Percentiles rank a stretch among this genome's conserved stretches.
Conservation (phyloP, 2,113 vertebrate species). For the Lagenorhynchus albirostris region DNA sequence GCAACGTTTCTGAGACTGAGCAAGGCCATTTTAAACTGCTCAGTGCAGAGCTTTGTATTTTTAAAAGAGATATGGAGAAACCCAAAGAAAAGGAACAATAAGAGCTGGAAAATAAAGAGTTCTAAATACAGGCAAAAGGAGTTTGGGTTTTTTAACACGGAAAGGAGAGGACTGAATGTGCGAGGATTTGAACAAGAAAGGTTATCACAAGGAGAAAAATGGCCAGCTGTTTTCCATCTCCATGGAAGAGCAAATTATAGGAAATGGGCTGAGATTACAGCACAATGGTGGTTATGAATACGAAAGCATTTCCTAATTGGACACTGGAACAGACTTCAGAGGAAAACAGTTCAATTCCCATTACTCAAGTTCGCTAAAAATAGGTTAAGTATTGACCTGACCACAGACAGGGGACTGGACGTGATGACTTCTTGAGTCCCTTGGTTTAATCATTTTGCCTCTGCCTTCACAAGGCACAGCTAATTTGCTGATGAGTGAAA, state of each 20-base stretch:
- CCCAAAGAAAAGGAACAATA: neutral
- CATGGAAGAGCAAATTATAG: conserved; percentile 38
- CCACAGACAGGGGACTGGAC: neutral
- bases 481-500: neutral
- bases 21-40: neutral
- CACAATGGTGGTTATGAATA: conserved; percentile 34
- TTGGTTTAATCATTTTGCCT: neutral
- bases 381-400: conserved; percentile 9
- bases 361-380: conserved; percentile 53
- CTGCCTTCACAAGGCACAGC: neutral
- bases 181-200: neutral
- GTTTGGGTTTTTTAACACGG: neutral
- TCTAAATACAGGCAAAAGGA: conserved; percentile 5
- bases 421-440: neutral
- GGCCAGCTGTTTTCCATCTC: conserved; percentile 57
- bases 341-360: conserved; percentile 43
- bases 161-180: neutral
- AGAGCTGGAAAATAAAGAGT: neutral
- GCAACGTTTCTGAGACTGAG: neutral
- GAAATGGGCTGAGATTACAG: conserved; percentile 55
- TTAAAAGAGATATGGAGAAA: neutral
- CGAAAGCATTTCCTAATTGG: conserved; percentile 54
- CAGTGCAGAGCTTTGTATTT: neutral
- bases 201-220: conserved; percentile 19
- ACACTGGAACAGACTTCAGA: conserved; percentile 56